These are phyloP conservation scores for Periphyllus acericola DNA, from an alignment of 2,888 invertebrate genomes.

Conservation along the genomic window DNA sequence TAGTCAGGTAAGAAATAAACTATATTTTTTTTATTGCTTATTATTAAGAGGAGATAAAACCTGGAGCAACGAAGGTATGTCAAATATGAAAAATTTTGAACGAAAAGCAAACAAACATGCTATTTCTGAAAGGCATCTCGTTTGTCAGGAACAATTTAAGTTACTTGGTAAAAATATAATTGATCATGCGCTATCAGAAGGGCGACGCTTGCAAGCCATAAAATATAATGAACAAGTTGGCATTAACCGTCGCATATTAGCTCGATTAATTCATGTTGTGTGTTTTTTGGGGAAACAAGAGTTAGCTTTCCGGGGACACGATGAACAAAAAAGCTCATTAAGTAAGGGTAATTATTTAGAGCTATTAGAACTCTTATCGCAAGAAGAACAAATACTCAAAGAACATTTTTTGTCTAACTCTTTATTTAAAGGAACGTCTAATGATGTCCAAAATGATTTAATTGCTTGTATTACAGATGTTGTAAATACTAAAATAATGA, in stretches of 20 bases:
- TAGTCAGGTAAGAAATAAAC: neutral
- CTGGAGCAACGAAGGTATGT: neutral
- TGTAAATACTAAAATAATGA: slow-evolving; percentile 20
- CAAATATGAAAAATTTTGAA: slow-evolving; percentile 8
- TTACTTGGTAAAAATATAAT: slow-evolving; percentile 34
- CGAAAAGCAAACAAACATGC: slow-evolving; percentile 5
- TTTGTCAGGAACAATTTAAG: neutral
- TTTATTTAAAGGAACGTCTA: slow-evolving; percentile 49
- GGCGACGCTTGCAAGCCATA: neutral
- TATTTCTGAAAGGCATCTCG: neutral
- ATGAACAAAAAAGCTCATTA: slow-evolving; percentile 30
- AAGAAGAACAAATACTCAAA: slow-evolving; percentile 31
- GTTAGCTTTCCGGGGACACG: slow-evolving; percentile 61
- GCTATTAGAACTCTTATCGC: slow-evolving; percentile 48
- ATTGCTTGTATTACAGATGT: slow-evolving; percentile 35
- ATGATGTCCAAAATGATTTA: slow-evolving; percentile 60
- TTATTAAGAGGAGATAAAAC: neutral
- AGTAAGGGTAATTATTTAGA: slow-evolving; percentile 62
- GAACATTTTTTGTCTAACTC: slow-evolving; percentile 29
- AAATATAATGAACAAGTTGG: slow-evolving; percentile 52
- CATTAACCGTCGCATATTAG: slow-evolving; percentile 43
- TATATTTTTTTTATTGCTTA: slow-evolving; percentile 21
- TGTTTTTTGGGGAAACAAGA: slow-evolving; percentile 62
- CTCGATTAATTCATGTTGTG: slow-evolving; percentile 52
- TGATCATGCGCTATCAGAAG: slow-evolving; percentile 36